phyloP scores from a whole-genome alignment of 2,113 vertebrate species.

The Phaethon lepturus region DNA sequence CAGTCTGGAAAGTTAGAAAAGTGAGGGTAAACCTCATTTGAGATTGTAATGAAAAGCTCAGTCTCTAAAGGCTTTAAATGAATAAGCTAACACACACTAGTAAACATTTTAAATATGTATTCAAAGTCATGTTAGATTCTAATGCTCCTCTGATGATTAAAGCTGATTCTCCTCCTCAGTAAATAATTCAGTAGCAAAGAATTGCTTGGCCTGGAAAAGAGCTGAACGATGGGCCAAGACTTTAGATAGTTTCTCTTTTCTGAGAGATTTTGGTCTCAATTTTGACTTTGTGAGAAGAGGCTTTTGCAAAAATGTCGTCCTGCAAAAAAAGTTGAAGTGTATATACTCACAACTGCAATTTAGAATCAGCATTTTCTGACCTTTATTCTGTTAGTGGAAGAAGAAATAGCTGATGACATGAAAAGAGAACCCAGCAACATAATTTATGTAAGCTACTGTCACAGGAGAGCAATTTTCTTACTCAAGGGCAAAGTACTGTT shows the following conservation, averaged over 20 bases:
- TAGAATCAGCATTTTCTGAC: neutral
- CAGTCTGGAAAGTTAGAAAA: neutral
- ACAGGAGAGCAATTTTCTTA: neutral
- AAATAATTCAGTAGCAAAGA: conserved; percentile 40
- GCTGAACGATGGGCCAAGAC: neutral
- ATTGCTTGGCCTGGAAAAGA: neutral
- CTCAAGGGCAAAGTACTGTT: neutral
- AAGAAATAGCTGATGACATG: neutral
- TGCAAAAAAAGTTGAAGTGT: neutral
- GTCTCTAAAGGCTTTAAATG: conserved; percentile 5
- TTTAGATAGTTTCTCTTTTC: neutral
- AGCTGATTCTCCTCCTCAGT: neutral
- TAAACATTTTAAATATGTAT: conserved; percentile 63
- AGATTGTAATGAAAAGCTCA: neutral
- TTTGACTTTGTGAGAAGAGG: neutral
- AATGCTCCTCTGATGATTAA: conserved; percentile 42
- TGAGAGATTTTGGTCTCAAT: neutral
- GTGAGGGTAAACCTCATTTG: neutral
- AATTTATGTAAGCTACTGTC: neutral
- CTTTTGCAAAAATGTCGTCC: neutral
- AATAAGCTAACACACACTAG: neutral
- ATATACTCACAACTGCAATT: neutral
- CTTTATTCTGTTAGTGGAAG: neutral
- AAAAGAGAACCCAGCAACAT: neutral
- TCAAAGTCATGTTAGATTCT: conserved; percentile 41